Evolutionary conservation across 2,797 vertebrate genomes (phyloP).

Genomic region (Brotula barbata): DNA sequence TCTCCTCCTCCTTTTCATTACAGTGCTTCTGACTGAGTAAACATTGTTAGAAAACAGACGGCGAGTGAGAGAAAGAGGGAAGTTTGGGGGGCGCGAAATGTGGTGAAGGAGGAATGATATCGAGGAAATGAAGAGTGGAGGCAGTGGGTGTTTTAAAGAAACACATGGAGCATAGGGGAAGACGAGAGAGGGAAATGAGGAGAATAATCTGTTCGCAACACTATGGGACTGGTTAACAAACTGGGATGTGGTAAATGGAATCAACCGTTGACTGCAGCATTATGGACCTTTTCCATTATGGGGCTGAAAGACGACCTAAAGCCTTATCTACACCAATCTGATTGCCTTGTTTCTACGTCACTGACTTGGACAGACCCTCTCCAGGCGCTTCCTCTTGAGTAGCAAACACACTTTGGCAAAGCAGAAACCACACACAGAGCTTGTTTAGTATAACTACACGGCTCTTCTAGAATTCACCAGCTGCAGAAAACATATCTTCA

Average conservation of each 20-base stretch:
- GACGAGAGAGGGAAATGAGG: conserved; percentile 20
- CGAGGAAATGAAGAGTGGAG: conserved; percentile 29
- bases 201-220: conserved; percentile 22
- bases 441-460: too few species aligned
- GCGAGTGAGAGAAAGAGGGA: conserved; percentile 29
- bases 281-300: too few species aligned
- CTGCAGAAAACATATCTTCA: too few species aligned
- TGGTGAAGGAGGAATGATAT: conserved; percentile 38
- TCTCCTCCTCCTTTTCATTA: conserved; percentile 48
- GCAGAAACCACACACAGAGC: too few species aligned
- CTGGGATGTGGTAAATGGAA: neutral
- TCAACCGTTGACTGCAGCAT: conserved; percentile 34
- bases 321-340: too few species aligned
- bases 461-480: too few species aligned
- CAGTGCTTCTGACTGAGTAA: conserved; percentile 54
- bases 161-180: conserved; percentile 17
- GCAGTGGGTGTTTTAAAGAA: conserved; percentile 17
- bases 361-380: too few species aligned
- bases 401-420: too few species aligned
- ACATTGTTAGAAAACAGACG: conserved; percentile 57
- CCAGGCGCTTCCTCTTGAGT: too few species aligned
- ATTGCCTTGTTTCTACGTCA: too few species aligned
- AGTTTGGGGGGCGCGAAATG: conserved; percentile 22
- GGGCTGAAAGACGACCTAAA: too few species aligned
- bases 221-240: conserved; percentile 5